Evolutionary conservation across 2,888 invertebrate genomes (phyloP).

Genomic region (Stenoptilia bipunctidactyla): DNA sequence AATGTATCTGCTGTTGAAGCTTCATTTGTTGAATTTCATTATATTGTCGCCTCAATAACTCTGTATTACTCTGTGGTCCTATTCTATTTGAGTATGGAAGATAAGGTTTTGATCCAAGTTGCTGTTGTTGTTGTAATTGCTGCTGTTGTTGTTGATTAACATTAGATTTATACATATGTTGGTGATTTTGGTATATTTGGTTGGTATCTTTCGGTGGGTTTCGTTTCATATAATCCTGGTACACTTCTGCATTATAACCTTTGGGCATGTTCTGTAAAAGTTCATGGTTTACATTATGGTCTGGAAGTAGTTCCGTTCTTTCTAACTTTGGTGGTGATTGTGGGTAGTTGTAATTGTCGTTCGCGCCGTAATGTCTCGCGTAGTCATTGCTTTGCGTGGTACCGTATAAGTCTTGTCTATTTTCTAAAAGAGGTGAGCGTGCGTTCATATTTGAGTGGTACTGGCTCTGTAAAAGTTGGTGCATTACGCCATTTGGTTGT

Average conservation of each 20-base stretch:
- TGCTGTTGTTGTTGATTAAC: constrained; percentile 30
- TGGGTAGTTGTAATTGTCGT: constrained; percentile 66
- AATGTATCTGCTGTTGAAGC: constrained; percentile 73
- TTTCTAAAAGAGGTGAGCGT: constrained; percentile 62
- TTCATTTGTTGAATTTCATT: constrained; percentile 76
- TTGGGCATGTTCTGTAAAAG: constrained; percentile 55
- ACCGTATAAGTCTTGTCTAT: constrained; percentile 70
- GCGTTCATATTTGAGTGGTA: constrained; percentile 62
- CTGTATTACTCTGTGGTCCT: constrained; percentile 71
- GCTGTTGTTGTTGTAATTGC: constrained; percentile 23
- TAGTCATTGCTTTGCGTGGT: constrained; percentile 61
- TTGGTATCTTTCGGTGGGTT: constrained; percentile 70
- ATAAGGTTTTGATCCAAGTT: constrained; percentile 58
- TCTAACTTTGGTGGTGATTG: constrained; percentile 61
- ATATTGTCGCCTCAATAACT: constrained; percentile 71
- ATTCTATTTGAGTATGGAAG: constrained; percentile 63
- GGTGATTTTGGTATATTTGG: constrained; percentile 71
- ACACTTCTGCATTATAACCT: constrained; percentile 72
- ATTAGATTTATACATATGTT: constrained; percentile 58
- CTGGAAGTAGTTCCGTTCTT: constrained; percentile 50
- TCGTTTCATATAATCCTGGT: constrained; percentile 67
- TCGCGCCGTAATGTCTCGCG: constrained; percentile 66
- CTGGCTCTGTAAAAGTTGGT: constrained; percentile 61
- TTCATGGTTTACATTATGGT: constrained; percentile 59
- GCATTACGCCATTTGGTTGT: constrained; percentile 69